These are phyloP conservation scores for Cherax quadricarinatus DNA, from an alignment of 1,140 invertebrate genomes.

Conservation along the genomic window DNA sequence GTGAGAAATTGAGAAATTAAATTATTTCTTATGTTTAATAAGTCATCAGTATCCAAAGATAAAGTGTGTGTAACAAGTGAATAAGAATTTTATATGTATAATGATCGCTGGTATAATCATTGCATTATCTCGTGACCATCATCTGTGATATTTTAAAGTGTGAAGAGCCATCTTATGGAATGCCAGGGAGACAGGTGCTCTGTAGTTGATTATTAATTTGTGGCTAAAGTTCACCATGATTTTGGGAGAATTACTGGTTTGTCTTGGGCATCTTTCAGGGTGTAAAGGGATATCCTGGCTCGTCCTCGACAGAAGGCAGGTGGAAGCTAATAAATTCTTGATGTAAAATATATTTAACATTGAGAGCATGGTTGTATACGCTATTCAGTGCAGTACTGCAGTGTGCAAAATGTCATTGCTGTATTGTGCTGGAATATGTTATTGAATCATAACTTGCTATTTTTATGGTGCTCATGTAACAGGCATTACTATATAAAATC, in stretches of 20 bases:
- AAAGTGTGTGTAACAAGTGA: slow-evolving; percentile 59
- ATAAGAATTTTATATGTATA: slow-evolving; percentile 50
- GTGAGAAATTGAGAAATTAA: slow-evolving; percentile 44
- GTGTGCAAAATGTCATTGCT: neutral
- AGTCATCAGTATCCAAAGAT: slow-evolving; percentile 69
- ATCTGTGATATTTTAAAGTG: slow-evolving; percentile 71
- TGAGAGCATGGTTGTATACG: neutral
- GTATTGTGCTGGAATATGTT: neutral
- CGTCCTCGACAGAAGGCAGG: slow-evolving; percentile 14
- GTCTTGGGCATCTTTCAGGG: slow-evolving; percentile 61
- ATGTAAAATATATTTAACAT: neutral
- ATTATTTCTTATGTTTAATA: slow-evolving; percentile 52
- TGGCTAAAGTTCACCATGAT: slow-evolving; percentile 54
- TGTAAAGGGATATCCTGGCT: slow-evolving; percentile 42
- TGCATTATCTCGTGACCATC: slow-evolving; percentile 69
- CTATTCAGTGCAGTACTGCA: neutral
- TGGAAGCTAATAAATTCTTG: neutral
- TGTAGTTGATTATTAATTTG: slow-evolving; percentile 64
- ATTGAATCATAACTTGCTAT: neutral
- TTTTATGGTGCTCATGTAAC: slow-evolving; percentile 38
- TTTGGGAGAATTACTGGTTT: slow-evolving; percentile 59
- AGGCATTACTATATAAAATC: slow-evolving; percentile 2
- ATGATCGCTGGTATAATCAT: slow-evolving; percentile 50
- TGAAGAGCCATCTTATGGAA: slow-evolving; percentile 70
- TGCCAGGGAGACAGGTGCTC: slow-evolving; percentile 69